phyloP scores from a whole-genome alignment of 2,888 invertebrate genomes.

The Cepaea hortensis region DNA sequence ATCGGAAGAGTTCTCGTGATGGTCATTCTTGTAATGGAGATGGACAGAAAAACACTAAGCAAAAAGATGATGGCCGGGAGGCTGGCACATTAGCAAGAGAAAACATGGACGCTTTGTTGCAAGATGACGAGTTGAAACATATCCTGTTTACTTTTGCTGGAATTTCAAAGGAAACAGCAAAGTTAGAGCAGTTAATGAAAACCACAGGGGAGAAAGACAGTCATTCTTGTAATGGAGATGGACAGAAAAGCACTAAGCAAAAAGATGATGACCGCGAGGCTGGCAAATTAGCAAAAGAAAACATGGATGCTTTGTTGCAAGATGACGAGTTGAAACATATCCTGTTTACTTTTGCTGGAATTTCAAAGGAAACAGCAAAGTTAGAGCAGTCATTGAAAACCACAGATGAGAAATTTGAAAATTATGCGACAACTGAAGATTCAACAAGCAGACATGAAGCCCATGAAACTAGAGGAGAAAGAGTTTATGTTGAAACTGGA shows the following conservation, averaged over 20 bases:
- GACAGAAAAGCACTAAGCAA: neutral
- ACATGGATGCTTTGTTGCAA: slow-evolving; percentile 34
- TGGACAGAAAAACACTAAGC: neutral
- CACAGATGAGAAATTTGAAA: slow-evolving; percentile 1
- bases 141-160: slow-evolving; percentile 43
- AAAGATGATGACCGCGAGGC: neutral
- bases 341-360: slow-evolving; percentile 48
- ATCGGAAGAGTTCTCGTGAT: no score
- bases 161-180: slow-evolving; percentile 46
- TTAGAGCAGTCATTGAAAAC: slow-evolving; percentile 38
- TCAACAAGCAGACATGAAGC: neutral
- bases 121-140: slow-evolving; percentile 41
- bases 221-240: no score
- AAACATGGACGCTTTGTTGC: slow-evolving; percentile 25
- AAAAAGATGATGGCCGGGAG: neutral
- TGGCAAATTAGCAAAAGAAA: neutral
- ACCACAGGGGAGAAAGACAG: neutral
- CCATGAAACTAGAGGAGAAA: slow-evolving; percentile 34
- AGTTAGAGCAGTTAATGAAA: slow-evolving; percentile 40
- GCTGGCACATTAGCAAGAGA: neutral
- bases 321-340: slow-evolving; percentile 47
- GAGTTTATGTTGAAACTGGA: neutral
- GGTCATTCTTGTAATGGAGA: no score
- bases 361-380: slow-evolving; percentile 47
- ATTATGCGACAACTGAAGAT: neutral